Conservation (phyloP, 2,797 vertebrate species). For the Sebastes hubbsi region DNA sequence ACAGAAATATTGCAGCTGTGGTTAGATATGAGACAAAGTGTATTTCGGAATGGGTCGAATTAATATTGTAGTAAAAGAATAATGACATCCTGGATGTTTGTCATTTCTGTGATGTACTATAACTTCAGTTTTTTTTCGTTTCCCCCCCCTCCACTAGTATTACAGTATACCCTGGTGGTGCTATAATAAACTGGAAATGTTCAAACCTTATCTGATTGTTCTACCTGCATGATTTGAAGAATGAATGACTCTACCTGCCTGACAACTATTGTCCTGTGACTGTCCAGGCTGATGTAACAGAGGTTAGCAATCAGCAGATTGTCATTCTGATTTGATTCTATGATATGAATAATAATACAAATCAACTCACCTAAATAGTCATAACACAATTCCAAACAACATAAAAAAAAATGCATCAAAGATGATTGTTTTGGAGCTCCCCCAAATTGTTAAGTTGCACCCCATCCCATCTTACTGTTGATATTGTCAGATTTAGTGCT, state of each 20-base stretch:
- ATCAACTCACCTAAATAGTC: not conserved
- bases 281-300: not conserved
- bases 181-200: not conserved
- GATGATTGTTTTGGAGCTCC: not conserved
- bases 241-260: not conserved
- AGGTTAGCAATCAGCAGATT: not conserved
- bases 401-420: not conserved
- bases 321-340: not conserved
- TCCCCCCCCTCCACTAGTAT: not conserved
- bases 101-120: not conserved
- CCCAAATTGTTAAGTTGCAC: no score
- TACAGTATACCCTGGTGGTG: not conserved
- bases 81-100: not conserved
- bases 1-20: not conserved
- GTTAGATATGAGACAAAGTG: not conserved
- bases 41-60: not conserved
- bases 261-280: not conserved
- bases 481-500: not conserved
- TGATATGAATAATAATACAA: not conserved
- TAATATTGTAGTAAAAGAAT: not conserved
- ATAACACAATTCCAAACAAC: not conserved
- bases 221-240: not conserved
- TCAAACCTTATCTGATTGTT: not conserved
- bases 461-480: not conserved
- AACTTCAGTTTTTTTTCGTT: not conserved